Base-by-base conservation (phyloP, 2,113 vertebrate genomes). In the Xerus inauris region DNA sequence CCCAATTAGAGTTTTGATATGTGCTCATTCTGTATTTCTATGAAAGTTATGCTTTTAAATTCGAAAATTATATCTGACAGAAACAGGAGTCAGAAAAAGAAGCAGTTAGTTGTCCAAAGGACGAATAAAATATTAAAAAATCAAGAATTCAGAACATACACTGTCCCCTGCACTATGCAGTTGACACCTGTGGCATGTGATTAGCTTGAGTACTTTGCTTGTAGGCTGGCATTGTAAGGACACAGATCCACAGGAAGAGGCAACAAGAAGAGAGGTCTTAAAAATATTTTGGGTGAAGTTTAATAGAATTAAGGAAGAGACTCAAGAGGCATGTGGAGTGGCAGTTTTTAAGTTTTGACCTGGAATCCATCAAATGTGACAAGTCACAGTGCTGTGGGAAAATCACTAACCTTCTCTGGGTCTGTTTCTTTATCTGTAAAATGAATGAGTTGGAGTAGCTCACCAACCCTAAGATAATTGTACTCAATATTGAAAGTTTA, bases 21-120 rank as follows among this genome's bases (percentile, higher is more conserved):
- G 12, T 72, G 51, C 42, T 91, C 19, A 13, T 62, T 82, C 35
- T 82, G 19, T 64, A 77, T 96, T 72, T 96, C 40, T 85, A 47
- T 8, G 54, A 79, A 62, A 91, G 45, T n/a, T n/a, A 54, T 26
- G 67, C 62, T 88, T 87, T 96, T 86, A 79, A 67, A 89, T 92
- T 83, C 38, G 30, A 89, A 89, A 97, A 59, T 75, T n/a, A 47
- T 64, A 51, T 35, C 71, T 93, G 62, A 90, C 38, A 87, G 87
- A n/a, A 12, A 89, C 16, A 28, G 16, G 51, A 77, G 32, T 84
- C 72, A 47, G 84, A 89, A 75, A 80, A 49, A 80, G 49, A 84
- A 87, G 17, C 59, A 10, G 24, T 45, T 49, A 10, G 24, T 45
- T 49, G 54, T 92, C 35, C 77, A 90, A 79, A 83, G 19, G 7